These are phyloP conservation scores for Epistrophella euchroma DNA, from an alignment of 2,888 invertebrate species.

Conservation along the genomic window DNA sequence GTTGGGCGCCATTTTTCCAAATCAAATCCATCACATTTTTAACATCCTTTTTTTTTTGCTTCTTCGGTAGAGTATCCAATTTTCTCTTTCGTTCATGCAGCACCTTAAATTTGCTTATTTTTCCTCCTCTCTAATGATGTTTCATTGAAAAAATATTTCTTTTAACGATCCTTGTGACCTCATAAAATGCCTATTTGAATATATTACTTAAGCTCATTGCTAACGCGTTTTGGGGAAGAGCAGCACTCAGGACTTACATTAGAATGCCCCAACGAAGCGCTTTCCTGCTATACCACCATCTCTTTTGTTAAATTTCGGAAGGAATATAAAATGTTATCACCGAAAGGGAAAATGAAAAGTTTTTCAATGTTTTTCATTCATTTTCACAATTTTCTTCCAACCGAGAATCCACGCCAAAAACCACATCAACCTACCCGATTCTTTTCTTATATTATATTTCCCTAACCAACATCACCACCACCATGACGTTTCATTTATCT, in stretches of 20 bases:
- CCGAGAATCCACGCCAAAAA: conserved; percentile 2
- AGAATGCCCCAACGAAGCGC: conserved; percentile 27
- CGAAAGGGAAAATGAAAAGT: conserved; percentile 72
- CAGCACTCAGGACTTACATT: conserved; percentile 3
- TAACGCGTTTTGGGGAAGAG: conserved; percentile 9
- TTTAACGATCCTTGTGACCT: conserved; percentile 62
- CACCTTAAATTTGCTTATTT: conserved; percentile 30
- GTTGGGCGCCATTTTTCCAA: conserved; percentile 18
- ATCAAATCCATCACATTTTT: conserved; percentile 33
- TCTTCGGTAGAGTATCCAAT: conserved; percentile 32
- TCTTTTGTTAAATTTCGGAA: conserved; percentile 29
- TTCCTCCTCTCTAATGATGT: conserved; percentile 45
- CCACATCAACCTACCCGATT: conserved; percentile 1
- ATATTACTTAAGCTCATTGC: conserved; percentile 49
- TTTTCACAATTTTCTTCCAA: conserved; percentile 58
- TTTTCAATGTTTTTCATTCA: conserved; percentile 74
- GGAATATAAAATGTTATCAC: conserved; percentile 72
- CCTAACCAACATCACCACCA: neutral
- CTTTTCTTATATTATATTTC: neutral
- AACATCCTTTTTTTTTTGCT: neutral
- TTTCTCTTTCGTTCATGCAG: conserved; percentile 31
- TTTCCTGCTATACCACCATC: conserved; percentile 1
- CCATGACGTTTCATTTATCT: conserved; percentile 14
- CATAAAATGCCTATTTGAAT: conserved; percentile 75
- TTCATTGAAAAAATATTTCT: conserved; percentile 61